A percentile compares a stretch with the other conserved stretches of the same genome.
phyloP scores from a whole-genome alignment of 1,140 invertebrate species.

The Platyura marginata region DNA sequence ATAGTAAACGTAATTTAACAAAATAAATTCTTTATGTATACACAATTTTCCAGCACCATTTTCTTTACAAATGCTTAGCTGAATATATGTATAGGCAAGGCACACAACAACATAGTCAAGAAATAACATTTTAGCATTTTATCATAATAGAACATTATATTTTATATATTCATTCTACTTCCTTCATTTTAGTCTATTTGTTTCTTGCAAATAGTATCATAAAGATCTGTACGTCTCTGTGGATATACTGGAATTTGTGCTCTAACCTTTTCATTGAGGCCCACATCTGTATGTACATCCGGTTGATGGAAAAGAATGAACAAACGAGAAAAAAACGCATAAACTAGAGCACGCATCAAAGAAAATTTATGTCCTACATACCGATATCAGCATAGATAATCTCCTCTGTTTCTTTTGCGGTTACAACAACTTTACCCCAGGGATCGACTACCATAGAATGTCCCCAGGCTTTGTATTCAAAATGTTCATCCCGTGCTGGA shows the following conservation, averaged over 20 bases:
- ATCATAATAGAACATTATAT: no score
- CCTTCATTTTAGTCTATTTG: no score
- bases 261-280: constrained; percentile 51
- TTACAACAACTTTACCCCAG: constrained; percentile 63
- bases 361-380: constrained; percentile 13
- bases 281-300: constrained; percentile 39
- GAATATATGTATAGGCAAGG: no score
- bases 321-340: neutral
- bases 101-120: no score
- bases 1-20: no score
- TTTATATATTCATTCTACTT: no score
- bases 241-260: constrained; percentile 57
- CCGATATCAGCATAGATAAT: constrained; percentile 57
- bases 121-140: no score
- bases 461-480: constrained; percentile 75
- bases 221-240: constrained; percentile 66
- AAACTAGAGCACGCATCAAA: neutral
- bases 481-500: constrained; percentile 50
- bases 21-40: no score
- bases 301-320: neutral
- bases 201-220: constrained; percentile 32
- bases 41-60: no score
- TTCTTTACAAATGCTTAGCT: no score
- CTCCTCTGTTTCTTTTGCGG: constrained; percentile 49
- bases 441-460: constrained; percentile 73